phyloP scores from a whole-genome alignment of 2,113 vertebrate species.

The Fregata magnificens region DNA sequence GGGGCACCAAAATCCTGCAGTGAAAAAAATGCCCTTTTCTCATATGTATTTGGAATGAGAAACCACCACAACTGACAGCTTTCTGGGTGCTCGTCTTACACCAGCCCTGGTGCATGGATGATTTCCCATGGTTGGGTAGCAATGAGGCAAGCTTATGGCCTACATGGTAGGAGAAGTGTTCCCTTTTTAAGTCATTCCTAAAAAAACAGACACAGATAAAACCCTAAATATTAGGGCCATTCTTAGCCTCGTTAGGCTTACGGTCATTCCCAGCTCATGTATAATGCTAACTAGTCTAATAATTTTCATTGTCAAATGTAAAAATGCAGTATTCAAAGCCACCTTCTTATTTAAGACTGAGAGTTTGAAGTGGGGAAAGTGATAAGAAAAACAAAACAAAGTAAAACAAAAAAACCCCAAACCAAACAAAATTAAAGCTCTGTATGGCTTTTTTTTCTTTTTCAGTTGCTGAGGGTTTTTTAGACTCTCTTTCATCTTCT shows the following conservation, averaged over 20 bases:
- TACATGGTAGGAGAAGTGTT: fast-evolving
- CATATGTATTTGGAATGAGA: neutral
- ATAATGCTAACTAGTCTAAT: neutral
- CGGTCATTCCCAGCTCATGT: neutral
- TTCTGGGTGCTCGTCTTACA: neutral
- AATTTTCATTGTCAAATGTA: neutral
- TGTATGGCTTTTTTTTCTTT: neutral
- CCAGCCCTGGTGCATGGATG: neutral
- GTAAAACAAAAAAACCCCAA: no score
- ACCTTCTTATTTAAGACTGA: neutral
- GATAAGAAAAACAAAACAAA: neutral
- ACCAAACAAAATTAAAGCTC: neutral
- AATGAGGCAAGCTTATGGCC: neutral
- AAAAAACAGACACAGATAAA: neutral
- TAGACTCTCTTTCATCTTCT: neutral
- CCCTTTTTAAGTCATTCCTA: neutral
- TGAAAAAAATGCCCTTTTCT: neutral
- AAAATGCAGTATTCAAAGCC: neutral
- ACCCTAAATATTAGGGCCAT: neutral
- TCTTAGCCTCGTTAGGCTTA: neutral
- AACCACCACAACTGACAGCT: neutral
- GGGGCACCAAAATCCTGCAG: neutral
- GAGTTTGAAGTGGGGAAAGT: neutral
- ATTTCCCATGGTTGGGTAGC: neutral
- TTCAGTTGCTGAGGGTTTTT: neutral